Percentiles rank a stretch among this genome's conserved stretches.
These are phyloP conservation scores for Falco berigora DNA, from an alignment of 2,797 vertebrate genomes.

Conservation along the genomic window DNA sequence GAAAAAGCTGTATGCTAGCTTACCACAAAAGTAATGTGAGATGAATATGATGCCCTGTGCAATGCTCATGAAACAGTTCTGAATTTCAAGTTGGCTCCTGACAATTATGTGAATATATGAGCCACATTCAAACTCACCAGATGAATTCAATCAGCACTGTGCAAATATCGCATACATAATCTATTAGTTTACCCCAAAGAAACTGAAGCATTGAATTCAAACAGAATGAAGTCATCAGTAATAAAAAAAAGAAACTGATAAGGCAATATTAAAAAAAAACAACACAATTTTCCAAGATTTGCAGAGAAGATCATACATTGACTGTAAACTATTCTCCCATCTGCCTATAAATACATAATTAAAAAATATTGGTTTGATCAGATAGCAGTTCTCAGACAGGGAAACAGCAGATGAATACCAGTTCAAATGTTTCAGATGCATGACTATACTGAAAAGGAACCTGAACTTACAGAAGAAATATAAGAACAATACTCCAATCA, in stretches of 20 bases:
- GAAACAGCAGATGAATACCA: conserved; percentile 62
- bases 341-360: conserved; percentile 74
- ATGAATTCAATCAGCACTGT: conserved; percentile 79
- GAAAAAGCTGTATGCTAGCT: conserved; percentile 6
- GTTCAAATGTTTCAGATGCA: conserved; percentile 64
- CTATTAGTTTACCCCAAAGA: conserved; percentile 81
- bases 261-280: conserved; percentile 69
- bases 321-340: conserved; percentile 71
- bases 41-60: conserved; percentile 44
- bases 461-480: conserved; percentile 52
- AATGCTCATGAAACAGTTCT: conserved; percentile 62
- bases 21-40: conserved; percentile 36
- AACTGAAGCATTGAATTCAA: conserved; percentile 77
- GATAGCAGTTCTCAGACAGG: conserved; percentile 63
- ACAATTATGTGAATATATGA: conserved; percentile 72
- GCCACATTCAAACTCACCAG: conserved; percentile 73
- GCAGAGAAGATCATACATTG: conserved; percentile 63
- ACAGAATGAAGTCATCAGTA: conserved; percentile 80
- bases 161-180: conserved; percentile 82
- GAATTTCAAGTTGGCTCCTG: conserved; percentile 72
- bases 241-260: conserved; percentile 73
- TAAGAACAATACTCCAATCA: conserved; percentile 37
- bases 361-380: conserved; percentile 76
- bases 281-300: conserved; percentile 67
- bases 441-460: conserved; percentile 62